Conservation (phyloP, 2,888 invertebrate species). For the Sepioteuthis lessoniana region DNA sequence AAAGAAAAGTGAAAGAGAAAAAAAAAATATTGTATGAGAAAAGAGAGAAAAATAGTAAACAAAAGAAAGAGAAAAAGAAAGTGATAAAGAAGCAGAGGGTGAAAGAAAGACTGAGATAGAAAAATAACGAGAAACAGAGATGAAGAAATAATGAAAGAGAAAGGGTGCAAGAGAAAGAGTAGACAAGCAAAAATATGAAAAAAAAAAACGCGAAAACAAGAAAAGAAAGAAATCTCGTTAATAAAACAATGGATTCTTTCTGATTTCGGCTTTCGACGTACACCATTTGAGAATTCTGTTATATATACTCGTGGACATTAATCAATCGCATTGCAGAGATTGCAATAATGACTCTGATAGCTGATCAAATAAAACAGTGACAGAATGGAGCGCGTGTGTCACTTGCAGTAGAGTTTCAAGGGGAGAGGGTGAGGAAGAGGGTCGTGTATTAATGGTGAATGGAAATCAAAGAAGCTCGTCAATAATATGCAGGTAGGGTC, state of each 20-base stretch:
- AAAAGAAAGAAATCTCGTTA: no score
- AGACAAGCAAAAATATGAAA: neutral
- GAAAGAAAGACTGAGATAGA: neutral
- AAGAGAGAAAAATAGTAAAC: neutral
- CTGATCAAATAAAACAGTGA: neutral
- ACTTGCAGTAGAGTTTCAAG: neutral
- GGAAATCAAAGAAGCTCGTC: neutral
- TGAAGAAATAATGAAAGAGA: neutral
- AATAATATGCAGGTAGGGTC: neutral
- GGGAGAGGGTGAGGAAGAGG: neutral
- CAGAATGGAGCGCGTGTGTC: neutral
- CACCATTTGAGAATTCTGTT: no score
- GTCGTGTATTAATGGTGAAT: neutral
- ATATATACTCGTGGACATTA: no score
- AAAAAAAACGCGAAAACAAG: no score
- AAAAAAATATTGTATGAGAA: no score
- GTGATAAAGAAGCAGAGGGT: neutral
- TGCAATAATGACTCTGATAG: no score
- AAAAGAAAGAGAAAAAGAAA: neutral
- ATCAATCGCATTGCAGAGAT: no score
- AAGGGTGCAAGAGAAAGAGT: neutral
- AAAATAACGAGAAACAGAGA: neutral
- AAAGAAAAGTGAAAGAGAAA: neutral
- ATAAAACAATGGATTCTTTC: no score
- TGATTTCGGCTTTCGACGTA: no score